Percentiles rank a stretch among this genome's conserved stretches.
Conservation (phyloP, 2,113 vertebrate species). For the Synodontis membranacea region DNA sequence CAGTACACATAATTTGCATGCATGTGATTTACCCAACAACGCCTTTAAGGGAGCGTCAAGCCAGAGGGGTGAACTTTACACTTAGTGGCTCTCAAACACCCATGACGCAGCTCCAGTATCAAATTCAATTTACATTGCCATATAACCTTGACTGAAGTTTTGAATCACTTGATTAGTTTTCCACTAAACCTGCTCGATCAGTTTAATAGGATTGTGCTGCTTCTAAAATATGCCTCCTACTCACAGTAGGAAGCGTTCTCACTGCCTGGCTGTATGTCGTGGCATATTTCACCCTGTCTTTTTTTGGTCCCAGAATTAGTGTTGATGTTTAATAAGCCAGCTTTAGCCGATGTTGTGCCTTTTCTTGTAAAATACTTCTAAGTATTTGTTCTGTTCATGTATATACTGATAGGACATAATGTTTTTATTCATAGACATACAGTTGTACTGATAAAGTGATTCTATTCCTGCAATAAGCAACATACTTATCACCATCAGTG, state of each 20-base stretch:
- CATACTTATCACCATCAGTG: conserved; percentile 27
- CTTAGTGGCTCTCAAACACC: conserved; percentile 65
- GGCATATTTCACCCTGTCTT: conserved; percentile 24
- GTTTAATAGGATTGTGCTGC: conserved; percentile 66
- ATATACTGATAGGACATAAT: neutral
- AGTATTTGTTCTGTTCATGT: neutral
- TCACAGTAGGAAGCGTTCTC: conserved; percentile 9
- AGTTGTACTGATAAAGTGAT: conserved; percentile 33
- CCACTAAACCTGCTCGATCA: conserved; percentile 61
- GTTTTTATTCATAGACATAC: neutral
- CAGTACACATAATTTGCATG: conserved; percentile 8
- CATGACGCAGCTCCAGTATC: conserved; percentile 59
- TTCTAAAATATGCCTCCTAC: conserved; percentile 50
- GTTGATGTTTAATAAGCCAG: conserved; percentile 9
- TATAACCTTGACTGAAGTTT: conserved; percentile 71
- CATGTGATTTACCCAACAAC: conserved; percentile 21
- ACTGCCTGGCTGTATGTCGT: conserved; percentile 11
- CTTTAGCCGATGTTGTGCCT: neutral
- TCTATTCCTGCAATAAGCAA: conserved; percentile 26
- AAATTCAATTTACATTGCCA: conserved; percentile 70
- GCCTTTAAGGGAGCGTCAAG: conserved; percentile 37
- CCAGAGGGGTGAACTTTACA: conserved; percentile 59
- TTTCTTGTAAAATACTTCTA: neutral
- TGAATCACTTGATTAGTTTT: conserved; percentile 70
- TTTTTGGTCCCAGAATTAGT: conserved; percentile 20